phyloP scores from a whole-genome alignment of 2,797 vertebrate species.

The Apogon hyalosoma region DNA sequence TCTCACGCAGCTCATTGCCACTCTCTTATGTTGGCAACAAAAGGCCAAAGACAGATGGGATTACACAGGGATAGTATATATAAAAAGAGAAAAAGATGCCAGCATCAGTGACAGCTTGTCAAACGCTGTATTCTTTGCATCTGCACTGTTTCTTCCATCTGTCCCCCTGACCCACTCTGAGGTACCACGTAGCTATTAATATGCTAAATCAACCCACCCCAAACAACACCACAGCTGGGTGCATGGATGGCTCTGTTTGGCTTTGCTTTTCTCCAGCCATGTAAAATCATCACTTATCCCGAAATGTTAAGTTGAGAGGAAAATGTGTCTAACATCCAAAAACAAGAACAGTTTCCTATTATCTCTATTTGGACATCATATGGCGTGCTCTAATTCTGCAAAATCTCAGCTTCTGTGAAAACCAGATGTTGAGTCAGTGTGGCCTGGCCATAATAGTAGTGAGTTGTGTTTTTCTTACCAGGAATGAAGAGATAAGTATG shows the following conservation, averaged over 20 bases:
- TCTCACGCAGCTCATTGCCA: conserved; percentile 39
- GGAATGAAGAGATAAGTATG: conserved; percentile 8
- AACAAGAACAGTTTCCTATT: conserved; percentile 18
- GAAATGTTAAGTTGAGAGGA: conserved; percentile 21
- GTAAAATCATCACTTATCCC: conserved; percentile 30
- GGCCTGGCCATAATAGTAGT: conserved; percentile 5
- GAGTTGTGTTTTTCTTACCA: conserved; percentile 3
- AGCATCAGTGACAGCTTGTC: conserved; percentile 65
- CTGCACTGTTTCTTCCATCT: conserved; percentile 51
- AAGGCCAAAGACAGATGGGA: conserved; percentile 65
- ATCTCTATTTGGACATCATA: conserved; percentile 30
- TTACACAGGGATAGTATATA: conserved; percentile 47
- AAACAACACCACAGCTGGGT: conserved; percentile 52
- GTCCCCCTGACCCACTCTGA: conserved; percentile 40
- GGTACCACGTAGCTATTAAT: conserved; percentile 48
- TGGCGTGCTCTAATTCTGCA: background rate
- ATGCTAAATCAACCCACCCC: conserved; percentile 38
- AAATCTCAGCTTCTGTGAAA: conserved; percentile 18
- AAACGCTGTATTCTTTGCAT: conserved; percentile 45
- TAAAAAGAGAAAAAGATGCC: conserved; percentile 51
- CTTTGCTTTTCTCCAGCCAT: conserved; percentile 10
- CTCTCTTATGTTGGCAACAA: conserved; percentile 46
- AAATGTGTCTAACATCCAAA: conserved; percentile 13
- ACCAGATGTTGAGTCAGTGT: conserved; percentile 20
- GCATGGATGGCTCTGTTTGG: conserved; percentile 8